phyloP scores from a whole-genome alignment of 2,888 invertebrate genomes.

The Thalpophila matura region DNA sequence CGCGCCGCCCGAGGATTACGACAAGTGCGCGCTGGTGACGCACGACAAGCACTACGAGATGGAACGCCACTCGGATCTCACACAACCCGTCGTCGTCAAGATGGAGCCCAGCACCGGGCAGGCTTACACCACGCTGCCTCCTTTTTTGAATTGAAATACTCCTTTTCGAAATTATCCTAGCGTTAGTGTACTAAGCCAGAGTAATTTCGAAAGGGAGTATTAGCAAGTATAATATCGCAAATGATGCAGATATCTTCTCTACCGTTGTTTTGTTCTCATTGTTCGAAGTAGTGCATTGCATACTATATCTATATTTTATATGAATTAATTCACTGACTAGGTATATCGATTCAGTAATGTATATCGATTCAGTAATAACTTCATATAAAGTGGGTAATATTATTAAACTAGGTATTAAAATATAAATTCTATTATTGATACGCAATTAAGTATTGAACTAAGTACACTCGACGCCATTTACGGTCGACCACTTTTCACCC shows the following conservation, averaged over 20 bases:
- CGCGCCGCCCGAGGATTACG: slow-evolving; percentile 90
- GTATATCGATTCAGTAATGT: slow-evolving; percentile 24
- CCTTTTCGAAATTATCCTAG: slow-evolving; percentile 90
- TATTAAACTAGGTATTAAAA: slow-evolving; percentile 22
- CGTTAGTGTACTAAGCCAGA: slow-evolving; percentile 50
- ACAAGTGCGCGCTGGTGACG: slow-evolving; percentile 90
- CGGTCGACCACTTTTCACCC: no score
- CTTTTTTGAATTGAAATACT: slow-evolving; percentile 94
- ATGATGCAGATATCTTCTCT: slow-evolving; percentile 9
- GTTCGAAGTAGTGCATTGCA: slow-evolving; percentile 21
- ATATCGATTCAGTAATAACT: slow-evolving; percentile 21
- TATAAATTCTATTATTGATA: slow-evolving; percentile 29
- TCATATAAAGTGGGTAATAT: slow-evolving; percentile 44
- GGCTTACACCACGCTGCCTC: slow-evolving; percentile 93
- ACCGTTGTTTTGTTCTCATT: slow-evolving; percentile 47
- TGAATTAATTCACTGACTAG: slow-evolving; percentile 47
- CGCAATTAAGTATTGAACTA: slow-evolving; percentile 21
- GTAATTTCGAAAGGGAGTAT: slow-evolving; percentile 91
- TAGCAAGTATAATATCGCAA: slow-evolving; percentile 40
- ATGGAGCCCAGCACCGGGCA: slow-evolving; percentile 90
- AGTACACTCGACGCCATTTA: no score
- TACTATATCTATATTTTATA: slow-evolving; percentile 38
- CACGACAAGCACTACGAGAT: slow-evolving; percentile 88
- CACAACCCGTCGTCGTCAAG: slow-evolving; percentile 89
- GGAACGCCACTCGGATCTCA: slow-evolving; percentile 84